These are phyloP conservation scores for Vesta saturnalis DNA, from an alignment of 2,888 invertebrate genomes.

Conservation along the genomic window DNA sequence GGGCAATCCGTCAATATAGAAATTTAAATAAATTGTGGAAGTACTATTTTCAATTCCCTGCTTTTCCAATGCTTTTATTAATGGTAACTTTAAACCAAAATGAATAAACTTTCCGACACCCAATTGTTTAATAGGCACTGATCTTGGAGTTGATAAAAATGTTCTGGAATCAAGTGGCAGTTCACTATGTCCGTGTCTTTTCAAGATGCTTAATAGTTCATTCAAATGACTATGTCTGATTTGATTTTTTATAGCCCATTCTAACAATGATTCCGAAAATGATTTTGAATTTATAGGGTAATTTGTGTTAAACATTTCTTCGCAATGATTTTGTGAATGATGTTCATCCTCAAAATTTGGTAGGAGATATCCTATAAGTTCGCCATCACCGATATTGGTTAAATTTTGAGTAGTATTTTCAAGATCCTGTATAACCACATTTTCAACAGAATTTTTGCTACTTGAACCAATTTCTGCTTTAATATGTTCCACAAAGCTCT, in stretches of 20 bases:
- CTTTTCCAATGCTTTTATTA: neutral
- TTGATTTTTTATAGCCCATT: slow-evolving; percentile 10
- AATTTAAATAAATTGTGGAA: slow-evolving; percentile 5
- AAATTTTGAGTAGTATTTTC: too few species aligned
- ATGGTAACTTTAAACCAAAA: neutral
- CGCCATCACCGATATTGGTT: too few species aligned
- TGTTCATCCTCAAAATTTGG: too few species aligned
- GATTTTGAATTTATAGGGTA: too few species aligned
- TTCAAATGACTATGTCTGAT: slow-evolving; percentile 9
- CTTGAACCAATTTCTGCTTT: too few species aligned
- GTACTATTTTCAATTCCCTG: neutral
- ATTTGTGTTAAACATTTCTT: too few species aligned
- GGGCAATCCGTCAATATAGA: slow-evolving; percentile 10
- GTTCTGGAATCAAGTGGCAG: slow-evolving; percentile 3
- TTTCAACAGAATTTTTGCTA: too few species aligned
- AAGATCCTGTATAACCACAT: too few species aligned
- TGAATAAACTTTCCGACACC: slow-evolving; percentile 6
- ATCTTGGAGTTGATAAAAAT: slow-evolving; percentile 5
- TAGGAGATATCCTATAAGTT: too few species aligned
- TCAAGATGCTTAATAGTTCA: slow-evolving; percentile 7
- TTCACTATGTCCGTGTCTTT: slow-evolving; percentile 2
- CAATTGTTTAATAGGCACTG: neutral
- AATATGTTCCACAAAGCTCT: too few species aligned
- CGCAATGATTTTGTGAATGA: too few species aligned
- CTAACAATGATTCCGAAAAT: neutral